Evolutionary conservation across 2,113 vertebrate species (phyloP).

Genomic region (Leptocoma aspasia): DNA sequence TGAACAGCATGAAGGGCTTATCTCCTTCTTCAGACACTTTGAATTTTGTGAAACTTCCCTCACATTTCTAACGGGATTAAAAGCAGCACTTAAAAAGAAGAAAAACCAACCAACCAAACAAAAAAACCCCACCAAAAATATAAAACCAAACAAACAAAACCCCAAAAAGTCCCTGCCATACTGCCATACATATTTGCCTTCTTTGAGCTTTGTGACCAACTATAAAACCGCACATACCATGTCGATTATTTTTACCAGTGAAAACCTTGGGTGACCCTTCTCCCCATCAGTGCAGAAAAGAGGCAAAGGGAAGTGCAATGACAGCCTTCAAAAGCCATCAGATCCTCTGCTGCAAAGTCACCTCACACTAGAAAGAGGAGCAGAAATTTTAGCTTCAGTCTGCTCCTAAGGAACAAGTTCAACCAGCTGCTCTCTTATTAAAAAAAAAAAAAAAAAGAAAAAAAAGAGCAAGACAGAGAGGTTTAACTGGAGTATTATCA

Average conservation of each 20-base stretch:
- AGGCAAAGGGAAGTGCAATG: background rate
- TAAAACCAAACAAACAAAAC: background rate
- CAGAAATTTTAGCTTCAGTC: background rate
- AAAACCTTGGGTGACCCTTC: background rate
- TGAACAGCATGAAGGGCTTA: background rate
- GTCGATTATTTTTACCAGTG: background rate
- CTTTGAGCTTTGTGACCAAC: background rate
- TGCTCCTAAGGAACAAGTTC: background rate
- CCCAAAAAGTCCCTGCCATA: background rate
- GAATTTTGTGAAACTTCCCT: background rate
- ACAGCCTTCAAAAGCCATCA: background rate
- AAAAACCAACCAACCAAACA: background rate
- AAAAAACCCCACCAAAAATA: background rate
- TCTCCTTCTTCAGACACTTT: background rate
- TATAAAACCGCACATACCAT: accelerated
- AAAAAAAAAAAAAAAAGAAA: background rate
- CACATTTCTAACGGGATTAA: background rate
- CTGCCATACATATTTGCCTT: background rate
- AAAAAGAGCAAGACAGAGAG: background rate
- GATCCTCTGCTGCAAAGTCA: background rate
- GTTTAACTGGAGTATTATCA: slow-evolving; percentile 26
- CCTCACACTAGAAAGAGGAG: background rate
- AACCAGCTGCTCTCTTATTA: background rate
- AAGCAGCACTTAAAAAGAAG: background rate
- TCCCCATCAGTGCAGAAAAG: background rate